Conservation (phyloP, 2,888 invertebrate genomes). For the Conomelus anceps region DNA sequence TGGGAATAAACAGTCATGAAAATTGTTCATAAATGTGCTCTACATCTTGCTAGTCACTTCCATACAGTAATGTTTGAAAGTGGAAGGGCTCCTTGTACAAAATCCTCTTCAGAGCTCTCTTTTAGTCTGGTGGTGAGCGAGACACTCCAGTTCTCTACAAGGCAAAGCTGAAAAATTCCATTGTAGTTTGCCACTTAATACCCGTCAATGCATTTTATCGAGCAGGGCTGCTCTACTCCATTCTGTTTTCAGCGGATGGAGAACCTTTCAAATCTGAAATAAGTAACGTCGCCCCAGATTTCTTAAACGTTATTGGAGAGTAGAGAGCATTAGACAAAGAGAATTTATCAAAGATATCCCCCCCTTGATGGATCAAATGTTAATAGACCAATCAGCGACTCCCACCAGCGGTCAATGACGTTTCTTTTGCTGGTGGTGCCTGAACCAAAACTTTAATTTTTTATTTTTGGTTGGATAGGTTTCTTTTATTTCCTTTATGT, state of each 20-base stretch:
- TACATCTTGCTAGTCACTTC: neutral
- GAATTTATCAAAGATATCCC: too few species aligned
- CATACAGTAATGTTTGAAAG: neutral
- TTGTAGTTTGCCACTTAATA: neutral
- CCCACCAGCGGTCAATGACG: too few species aligned
- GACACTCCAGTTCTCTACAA: neutral
- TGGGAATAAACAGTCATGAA: neutral
- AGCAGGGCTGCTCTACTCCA: neutral
- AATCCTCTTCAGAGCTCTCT: neutral
- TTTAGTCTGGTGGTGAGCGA: neutral
- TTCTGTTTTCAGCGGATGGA: neutral
- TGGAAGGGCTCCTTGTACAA: neutral
- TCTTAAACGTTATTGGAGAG: too few species aligned
- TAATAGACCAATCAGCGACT: too few species aligned
- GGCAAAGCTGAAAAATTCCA: neutral
- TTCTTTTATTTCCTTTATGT: too few species aligned
- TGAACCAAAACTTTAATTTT: too few species aligned
- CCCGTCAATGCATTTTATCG: neutral
- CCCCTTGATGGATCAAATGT: too few species aligned
- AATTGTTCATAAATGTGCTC: neutral
- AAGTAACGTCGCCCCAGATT: neutral
- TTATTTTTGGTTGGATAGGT: too few species aligned
- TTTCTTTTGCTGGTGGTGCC: too few species aligned
- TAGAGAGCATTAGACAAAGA: too few species aligned
- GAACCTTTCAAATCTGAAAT: neutral